phyloP scores from a whole-genome alignment of 35 echinoderm and acorn worm species.

The Diadema setosum region DNA sequence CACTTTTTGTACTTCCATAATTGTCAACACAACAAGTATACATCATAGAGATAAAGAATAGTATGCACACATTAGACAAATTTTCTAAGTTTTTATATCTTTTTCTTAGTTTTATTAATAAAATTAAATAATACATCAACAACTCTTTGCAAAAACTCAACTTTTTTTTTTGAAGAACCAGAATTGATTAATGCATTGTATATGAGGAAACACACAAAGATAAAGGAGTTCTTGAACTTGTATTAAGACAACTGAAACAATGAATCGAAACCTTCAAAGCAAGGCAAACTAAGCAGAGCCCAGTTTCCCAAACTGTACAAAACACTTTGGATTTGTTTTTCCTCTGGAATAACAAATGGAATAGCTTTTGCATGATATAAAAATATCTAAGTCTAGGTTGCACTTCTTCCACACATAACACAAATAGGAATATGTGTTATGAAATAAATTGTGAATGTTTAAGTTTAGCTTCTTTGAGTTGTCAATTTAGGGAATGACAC shows the following conservation, averaged over 20 bases:
- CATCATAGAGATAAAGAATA: too few species aligned
- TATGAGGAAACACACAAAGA: not conserved
- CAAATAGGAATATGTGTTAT: too few species aligned
- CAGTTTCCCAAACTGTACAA: too few species aligned
- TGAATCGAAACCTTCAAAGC: not conserved
- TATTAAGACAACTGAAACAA: too few species aligned
- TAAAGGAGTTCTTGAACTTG: not conserved
- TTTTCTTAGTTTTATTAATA: conserved; percentile 25
- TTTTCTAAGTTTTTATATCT: not conserved
- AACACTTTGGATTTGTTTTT: too few species aligned
- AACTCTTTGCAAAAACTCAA: conserved; percentile 32
- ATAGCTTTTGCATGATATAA: too few species aligned
- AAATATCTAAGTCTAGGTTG: too few species aligned
- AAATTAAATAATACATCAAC: conserved; percentile 32
- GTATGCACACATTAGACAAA: too few species aligned
- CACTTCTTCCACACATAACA: not conserved
- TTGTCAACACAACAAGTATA: too few species aligned
- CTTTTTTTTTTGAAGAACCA: not conserved
- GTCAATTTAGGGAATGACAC: not conserved
- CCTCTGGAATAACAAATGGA: too few species aligned
- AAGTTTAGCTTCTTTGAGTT: conserved; percentile 4
- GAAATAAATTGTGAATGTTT: not conserved
- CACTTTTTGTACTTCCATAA: too few species aligned
- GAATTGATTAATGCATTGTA: not conserved
- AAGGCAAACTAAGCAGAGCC: too few species aligned